Conservation (phyloP, 2,888 invertebrate genomes). For the Tiliacea citrago region DNA sequence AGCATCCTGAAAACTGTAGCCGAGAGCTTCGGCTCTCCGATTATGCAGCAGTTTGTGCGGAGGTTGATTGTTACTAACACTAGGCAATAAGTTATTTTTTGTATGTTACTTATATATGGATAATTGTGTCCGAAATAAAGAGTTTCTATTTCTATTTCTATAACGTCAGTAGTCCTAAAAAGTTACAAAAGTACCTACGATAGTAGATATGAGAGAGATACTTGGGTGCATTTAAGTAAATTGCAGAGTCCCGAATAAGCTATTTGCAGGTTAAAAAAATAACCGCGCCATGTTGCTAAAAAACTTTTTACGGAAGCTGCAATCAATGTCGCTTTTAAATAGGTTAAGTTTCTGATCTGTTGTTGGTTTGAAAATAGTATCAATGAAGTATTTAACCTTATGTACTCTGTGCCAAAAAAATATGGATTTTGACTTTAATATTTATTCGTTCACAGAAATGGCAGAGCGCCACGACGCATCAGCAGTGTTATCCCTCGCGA, state of each 20-base stretch:
- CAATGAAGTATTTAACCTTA: background rate
- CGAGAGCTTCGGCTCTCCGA: too few relatives aligned
- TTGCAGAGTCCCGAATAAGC: too few relatives aligned
- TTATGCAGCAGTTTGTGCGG: too few relatives aligned
- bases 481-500: constrained; percentile 95
- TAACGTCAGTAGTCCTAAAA: too few relatives aligned
- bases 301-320: background rate
- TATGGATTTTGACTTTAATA: background rate
- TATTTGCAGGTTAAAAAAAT: background rate
- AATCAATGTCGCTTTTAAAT: background rate
- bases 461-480: constrained; percentile 98
- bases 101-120: too few relatives aligned
- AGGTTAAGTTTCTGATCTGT: background rate
- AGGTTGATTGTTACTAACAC: too few relatives aligned
- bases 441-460: constrained; percentile 94
- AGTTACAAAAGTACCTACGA: too few relatives aligned
- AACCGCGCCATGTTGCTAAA: background rate
- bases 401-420: too few relatives aligned
- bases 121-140: too few relatives aligned
- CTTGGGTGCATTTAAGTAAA: background rate
- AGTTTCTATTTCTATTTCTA: too few relatives aligned
- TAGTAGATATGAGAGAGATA: background rate
- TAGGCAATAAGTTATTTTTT: too few relatives aligned
- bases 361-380: background rate
- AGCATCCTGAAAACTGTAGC: too few relatives aligned